A percentile compares a stretch with the other conserved stretches of the same genome.
These are phyloP conservation scores for Clarias pachynema DNA, from an alignment of 2,797 vertebrate genomes.

Conservation along the genomic window DNA sequence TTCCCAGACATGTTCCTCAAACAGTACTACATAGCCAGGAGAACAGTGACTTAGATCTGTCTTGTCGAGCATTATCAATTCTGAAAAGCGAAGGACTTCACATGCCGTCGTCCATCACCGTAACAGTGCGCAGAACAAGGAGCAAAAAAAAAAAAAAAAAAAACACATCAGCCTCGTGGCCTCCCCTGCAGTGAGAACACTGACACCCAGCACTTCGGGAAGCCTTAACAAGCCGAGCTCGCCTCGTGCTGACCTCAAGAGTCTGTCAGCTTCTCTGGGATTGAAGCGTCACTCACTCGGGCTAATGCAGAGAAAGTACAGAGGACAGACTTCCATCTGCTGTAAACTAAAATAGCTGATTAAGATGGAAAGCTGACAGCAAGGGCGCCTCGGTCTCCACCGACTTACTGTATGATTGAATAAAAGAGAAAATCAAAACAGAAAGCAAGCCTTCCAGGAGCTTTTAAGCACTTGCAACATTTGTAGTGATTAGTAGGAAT, in stretches of 20 bases:
- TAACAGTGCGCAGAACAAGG: background rate
- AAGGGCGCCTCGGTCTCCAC: slow-evolving; percentile 25
- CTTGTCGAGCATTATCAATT: slow-evolving; percentile 27
- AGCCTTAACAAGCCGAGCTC: slow-evolving; percentile 45
- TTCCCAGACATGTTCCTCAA: slow-evolving; percentile 33
- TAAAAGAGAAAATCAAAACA: slow-evolving; percentile 28
- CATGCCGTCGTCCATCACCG: slow-evolving; percentile 11
- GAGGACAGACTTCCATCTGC: slow-evolving; percentile 70
- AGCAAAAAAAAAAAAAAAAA: background rate
- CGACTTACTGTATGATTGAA: slow-evolving; percentile 42
- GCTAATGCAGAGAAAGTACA: slow-evolving; percentile 69
- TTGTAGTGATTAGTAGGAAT: slow-evolving; percentile 30
- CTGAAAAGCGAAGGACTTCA: slow-evolving; percentile 33
- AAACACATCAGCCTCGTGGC: slow-evolving; percentile 17
- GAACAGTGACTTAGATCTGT: slow-evolving; percentile 40
- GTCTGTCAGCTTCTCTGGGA: slow-evolving; percentile 40
- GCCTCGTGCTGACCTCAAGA: slow-evolving; percentile 42
- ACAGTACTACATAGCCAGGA: slow-evolving; percentile 19
- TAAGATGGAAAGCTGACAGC: slow-evolving; percentile 60
- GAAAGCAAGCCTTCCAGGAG: slow-evolving; percentile 18
- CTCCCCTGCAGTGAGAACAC: slow-evolving; percentile 33
- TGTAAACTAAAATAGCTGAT: slow-evolving; percentile 74
- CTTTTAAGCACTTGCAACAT: slow-evolving; percentile 32
- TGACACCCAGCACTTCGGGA: slow-evolving; percentile 31
- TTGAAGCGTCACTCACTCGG: slow-evolving; percentile 64